Evolutionary conservation across 1,140 invertebrate genomes (phyloP), one percentile per base, ranked within the genome.

Genomic region (Drosophila teissieri): DNA sequence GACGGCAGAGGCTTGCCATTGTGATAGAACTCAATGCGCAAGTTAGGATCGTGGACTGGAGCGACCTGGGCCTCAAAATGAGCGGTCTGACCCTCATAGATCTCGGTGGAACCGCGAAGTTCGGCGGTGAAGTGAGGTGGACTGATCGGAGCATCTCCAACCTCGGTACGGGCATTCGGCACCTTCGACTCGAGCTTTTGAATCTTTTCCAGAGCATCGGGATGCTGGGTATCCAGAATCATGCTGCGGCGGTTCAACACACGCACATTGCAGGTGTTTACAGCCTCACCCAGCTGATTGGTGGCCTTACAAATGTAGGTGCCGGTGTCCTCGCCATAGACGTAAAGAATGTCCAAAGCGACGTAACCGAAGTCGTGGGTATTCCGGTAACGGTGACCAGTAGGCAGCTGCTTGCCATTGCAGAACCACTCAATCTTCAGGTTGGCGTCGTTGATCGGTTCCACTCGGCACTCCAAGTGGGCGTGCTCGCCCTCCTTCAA

Each of bases 291-390:
- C 78, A 97, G 94, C 62, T 95, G 93, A 92, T 99, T 99, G 7
- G 96, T 98, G 37, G 98, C 98, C 49, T 96, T 96, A 93, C 97
- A 98, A 94, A 97, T 97, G 92, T 99, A 99, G 11, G 97, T 98
- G 65, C 97, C 97, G 64, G 96, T 96, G 93, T 99, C 98, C 93
- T 99, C 98, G 49, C 97, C 94, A 92, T 98, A 99, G 2, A 96
- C 95, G 92, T 98, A 98, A 10, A 99, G 93, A 83, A 99, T 96
- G 92, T 99, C 98, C 58, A 99, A 94, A 49, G 97, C 96, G 36
- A 99, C 98, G 92, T 98, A 99, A 37, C 98, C 98, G 92, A 99
- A 99, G 90, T 99, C 98, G 93, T 99, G 97, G 19, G 96, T 97
- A 24, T 97, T 98, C 90, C 97, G 95, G 93, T 96, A 98, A 60